Evolutionary conservation across 2,797 vertebrate genomes (phyloP), one percentile per base, ranked within the genome.

Genomic region (Hirundo rustica): DNA sequence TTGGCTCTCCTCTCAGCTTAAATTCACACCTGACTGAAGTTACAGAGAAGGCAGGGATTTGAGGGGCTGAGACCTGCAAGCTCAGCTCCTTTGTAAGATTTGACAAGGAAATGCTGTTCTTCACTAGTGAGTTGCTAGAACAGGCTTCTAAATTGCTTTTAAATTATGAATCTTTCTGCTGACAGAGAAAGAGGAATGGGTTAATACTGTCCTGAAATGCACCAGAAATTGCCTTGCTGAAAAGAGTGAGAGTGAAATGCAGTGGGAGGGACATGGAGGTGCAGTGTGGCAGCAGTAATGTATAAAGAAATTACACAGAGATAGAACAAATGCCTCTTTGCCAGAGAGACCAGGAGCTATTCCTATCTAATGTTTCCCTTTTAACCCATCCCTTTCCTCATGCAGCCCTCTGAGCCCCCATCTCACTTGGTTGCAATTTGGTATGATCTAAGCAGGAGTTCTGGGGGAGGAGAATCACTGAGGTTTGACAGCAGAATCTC

Each of bases 191-290:
- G 89, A 96, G 70, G 90, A 96, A 96, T 38, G 95, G 89, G 96
- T 97, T 96, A 95, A 96, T 92, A 77, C 50, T 97, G 96, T 97
- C 96, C 97, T 97, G 94, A 97, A 95, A 97, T 96, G 95, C 93
- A 96, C 96, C 93, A 96, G 89, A 96, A 97, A 96, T 94, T 96
- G 95, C 84, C 61, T 92, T 73, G 87, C 89, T 95, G 85, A 88
- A 91, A 89, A 92, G 91, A 95, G 77, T 89, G 95, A 93, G 95
- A 96, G 94, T 23, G 36, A 95, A 97, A 93, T 91, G 79, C 89
- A 85, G 96, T 94, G 94, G 95, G 96, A 96, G 95, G 94, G 95
- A 95, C 62, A 66, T 89, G 85, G 80, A 93, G 88, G 86, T 96
- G 91, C 95, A 96, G 84, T 95, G 95, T 95, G 94, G 96, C 94